phyloP scores from a whole-genome alignment of 2,113 vertebrate genomes.

The Phalacrocorax carbo region DNA sequence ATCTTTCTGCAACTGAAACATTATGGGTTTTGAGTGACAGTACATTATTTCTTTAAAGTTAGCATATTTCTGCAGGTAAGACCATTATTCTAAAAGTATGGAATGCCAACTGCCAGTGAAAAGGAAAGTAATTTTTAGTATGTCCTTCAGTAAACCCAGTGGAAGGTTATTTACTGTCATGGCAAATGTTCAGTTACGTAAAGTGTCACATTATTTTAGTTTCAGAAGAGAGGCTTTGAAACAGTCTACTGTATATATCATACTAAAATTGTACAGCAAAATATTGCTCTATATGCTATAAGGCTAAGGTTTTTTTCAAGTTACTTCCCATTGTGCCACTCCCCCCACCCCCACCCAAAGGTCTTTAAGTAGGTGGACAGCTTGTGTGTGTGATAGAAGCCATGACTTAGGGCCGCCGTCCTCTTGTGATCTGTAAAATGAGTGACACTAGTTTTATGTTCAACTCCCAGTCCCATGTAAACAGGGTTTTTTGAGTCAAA shows the following conservation, averaged over 20 bases:
- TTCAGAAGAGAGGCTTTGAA: slow-evolving; percentile 41
- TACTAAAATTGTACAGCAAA: slow-evolving; percentile 18
- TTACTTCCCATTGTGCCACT: not conserved
- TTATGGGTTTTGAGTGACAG: not conserved
- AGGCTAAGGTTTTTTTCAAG: not conserved
- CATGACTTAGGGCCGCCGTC: not conserved
- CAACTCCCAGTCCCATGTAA: not conserved
- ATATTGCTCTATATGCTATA: not conserved
- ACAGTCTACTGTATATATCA: not conserved
- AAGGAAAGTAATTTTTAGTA: not conserved
- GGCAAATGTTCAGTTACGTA: slow-evolving; percentile 60
- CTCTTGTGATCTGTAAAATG: not conserved
- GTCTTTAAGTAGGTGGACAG: not conserved
- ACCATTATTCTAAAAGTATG: not conserved
- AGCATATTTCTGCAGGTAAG: not conserved
- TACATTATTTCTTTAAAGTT: not conserved
- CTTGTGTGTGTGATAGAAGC: not conserved
- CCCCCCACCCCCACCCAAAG: rapidly evolving
- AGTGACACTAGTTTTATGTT: not conserved
- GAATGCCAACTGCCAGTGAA: not conserved
- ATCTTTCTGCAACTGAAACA: not conserved
- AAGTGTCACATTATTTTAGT: slow-evolving; percentile 65
- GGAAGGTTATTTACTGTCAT: slow-evolving; percentile 51
- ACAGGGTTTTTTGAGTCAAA: not conserved
- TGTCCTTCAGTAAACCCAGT: slow-evolving; percentile 29